These are phyloP conservation scores for Tetranychus truncatus DNA, from an alignment of 2,888 invertebrate species.

Conservation along the genomic window DNA sequence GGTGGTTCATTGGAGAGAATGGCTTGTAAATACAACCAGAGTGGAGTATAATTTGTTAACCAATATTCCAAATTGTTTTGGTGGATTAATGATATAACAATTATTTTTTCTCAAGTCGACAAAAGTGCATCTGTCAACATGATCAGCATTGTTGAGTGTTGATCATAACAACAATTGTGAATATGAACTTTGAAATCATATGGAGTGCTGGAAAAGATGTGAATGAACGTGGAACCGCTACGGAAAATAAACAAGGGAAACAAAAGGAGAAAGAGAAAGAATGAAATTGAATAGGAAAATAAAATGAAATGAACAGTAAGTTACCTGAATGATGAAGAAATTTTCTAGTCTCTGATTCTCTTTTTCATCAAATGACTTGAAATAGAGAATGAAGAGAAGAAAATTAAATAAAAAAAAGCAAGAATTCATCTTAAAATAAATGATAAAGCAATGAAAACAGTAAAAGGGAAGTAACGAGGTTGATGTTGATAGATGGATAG, in stretches of 20 bases:
- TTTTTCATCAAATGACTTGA: neutral
- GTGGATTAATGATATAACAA: no score
- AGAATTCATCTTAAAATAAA: no score
- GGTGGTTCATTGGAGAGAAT: no score
- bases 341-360: neutral
- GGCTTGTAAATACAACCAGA: no score
- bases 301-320: neutral
- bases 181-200: no score
- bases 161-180: no score
- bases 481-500: neutral
- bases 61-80: no score
- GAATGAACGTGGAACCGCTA: neutral
- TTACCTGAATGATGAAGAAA: neutral
- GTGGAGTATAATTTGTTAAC: no score
- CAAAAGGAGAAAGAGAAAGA: neutral
- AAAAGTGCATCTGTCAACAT: no score
- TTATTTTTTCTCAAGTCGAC: no score
- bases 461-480: neutral
- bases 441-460: neutral
- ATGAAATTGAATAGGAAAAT: neutral
- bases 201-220: neutral
- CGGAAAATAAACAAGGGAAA: neutral
- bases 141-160: no score
- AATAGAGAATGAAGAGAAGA: neutral
- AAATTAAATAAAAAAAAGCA: neutral